These are phyloP conservation scores for Entomobrya proxima DNA, from an alignment of 2,888 invertebrate genomes.

Conservation along the genomic window DNA sequence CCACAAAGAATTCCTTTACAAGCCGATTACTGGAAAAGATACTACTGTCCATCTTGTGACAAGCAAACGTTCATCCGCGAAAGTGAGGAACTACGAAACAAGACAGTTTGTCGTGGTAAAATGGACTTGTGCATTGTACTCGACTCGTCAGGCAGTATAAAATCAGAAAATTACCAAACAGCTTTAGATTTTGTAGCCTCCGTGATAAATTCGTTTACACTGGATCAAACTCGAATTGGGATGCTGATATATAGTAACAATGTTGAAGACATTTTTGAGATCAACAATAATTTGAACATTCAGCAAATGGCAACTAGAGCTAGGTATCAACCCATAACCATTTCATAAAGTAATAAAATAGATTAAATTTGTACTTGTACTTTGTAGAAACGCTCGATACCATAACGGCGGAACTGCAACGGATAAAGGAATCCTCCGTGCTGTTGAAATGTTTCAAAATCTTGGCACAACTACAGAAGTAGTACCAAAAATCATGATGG, in stretches of 20 bases:
- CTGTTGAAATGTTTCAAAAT: background rate
- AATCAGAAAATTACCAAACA: constrained; percentile 1
- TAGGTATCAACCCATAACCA: too few relatives aligned
- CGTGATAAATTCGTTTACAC: constrained; percentile 57
- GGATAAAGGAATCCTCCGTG: constrained; percentile 14
- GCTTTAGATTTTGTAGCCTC: constrained; percentile 56
- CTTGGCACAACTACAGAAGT: background rate
- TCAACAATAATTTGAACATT: constrained; percentile 21
- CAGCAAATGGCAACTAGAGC: constrained; percentile 2
- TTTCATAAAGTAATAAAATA: too few relatives aligned
- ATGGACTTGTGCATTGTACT: constrained; percentile 68
- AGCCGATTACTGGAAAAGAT: background rate
- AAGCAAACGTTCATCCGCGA: background rate
- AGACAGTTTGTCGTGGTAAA: constrained; percentile 59
- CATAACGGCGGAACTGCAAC: constrained; percentile 48
- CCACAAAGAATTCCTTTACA: background rate
- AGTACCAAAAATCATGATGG: background rate
- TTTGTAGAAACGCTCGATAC: constrained; percentile 11
- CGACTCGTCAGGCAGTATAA: constrained; percentile 69
- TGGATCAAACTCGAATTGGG: constrained; percentile 46
- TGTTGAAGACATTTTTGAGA: constrained; percentile 9
- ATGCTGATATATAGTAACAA: constrained; percentile 50
- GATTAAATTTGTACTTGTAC: too few relatives aligned
- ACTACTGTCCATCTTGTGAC: background rate
- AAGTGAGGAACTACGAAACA: background rate